Evolutionary conservation across 2,797 vertebrate genomes (phyloP).

Genomic region (Microctenopoma lineatum): DNA sequence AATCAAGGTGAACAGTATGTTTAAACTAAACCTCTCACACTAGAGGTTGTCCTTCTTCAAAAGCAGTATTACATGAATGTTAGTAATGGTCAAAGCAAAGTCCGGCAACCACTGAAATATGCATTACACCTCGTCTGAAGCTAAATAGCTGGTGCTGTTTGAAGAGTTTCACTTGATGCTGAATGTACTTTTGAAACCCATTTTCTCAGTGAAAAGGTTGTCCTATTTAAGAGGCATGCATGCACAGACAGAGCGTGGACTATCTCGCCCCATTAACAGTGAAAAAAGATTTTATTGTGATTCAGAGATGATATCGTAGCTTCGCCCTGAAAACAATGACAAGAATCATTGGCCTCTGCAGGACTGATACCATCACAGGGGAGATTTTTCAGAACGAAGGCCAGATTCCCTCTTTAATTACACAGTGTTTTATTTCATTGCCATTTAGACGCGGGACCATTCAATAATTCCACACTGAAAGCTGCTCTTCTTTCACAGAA

Average conservation of each 20-base stretch:
- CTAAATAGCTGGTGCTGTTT: slow-evolving; percentile 52
- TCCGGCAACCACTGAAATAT: slow-evolving; percentile 48
- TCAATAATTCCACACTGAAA: slow-evolving; percentile 43
- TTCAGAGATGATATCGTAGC: slow-evolving; percentile 15
- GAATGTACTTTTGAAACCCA: slow-evolving; percentile 55
- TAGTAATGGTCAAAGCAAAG: slow-evolving; percentile 35
- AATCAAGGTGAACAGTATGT: slow-evolving; percentile 49
- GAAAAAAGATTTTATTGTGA: slow-evolving; percentile 22
- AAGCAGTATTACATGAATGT: slow-evolving; percentile 5
- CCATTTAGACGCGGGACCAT: slow-evolving; percentile 26
- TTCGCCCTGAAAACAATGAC: slow-evolving; percentile 20
- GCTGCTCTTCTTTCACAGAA: slow-evolving; percentile 56
- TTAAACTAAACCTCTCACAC: slow-evolving; percentile 28
- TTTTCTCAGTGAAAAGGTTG: slow-evolving; percentile 41
- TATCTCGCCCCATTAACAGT: slow-evolving; percentile 10
- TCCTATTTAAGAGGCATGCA: slow-evolving; percentile 41
- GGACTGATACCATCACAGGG: slow-evolving; percentile 16
- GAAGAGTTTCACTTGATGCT: slow-evolving; percentile 56
- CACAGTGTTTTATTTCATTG: slow-evolving; percentile 41
- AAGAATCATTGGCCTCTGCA: slow-evolving; percentile 23
- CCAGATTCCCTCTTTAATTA: slow-evolving; percentile 36
- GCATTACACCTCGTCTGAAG: slow-evolving; percentile 37
- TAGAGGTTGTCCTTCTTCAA: slow-evolving; percentile 9
- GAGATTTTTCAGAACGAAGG: slow-evolving; percentile 6
- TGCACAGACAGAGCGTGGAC: slow-evolving; percentile 25